Percentiles rank a stretch among this genome's conserved stretches.
Evolutionary conservation across 2,888 invertebrate genomes (phyloP).

Genomic region (Escarpia spicata): DNA sequence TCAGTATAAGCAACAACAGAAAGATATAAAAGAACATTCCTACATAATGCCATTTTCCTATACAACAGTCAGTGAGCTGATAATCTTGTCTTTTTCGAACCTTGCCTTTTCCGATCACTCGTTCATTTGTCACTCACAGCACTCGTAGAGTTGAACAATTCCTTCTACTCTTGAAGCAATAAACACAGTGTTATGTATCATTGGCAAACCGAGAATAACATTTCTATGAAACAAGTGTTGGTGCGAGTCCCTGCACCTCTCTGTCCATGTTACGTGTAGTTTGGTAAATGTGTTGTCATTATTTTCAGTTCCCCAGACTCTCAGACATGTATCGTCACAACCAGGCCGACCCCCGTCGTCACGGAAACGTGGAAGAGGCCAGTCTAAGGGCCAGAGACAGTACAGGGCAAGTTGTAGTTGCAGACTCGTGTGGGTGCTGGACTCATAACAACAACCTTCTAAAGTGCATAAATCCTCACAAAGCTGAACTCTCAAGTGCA

Average conservation of each 20-base stretch:
- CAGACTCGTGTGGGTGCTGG: not conserved
- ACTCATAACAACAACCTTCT: no score
- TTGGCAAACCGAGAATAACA: not conserved
- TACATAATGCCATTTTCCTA: no score
- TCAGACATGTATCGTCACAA: not conserved
- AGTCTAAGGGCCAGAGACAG: constrained; percentile 27
- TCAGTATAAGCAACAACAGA: no score
- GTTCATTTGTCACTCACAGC: no score
- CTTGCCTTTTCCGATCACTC: no score
- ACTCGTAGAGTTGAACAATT: no score
- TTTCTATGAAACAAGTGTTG: not conserved
- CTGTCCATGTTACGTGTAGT: not conserved
- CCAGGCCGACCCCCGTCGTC: not conserved
- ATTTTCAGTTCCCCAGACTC: not conserved
- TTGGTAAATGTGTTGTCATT: not conserved
- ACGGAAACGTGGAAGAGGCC: not conserved
- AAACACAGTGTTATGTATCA: not conserved
- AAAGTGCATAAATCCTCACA: no score
- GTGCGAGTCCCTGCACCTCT: not conserved
- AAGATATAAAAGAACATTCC: no score
- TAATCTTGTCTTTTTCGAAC: no score
- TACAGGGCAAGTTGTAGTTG: constrained; percentile 25
- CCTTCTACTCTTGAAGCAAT: no score
- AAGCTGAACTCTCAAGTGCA: no score
- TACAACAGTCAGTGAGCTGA: no score